phyloP scores from a whole-genome alignment of 1,140 invertebrate species.

The Coelopa frigida region DNA sequence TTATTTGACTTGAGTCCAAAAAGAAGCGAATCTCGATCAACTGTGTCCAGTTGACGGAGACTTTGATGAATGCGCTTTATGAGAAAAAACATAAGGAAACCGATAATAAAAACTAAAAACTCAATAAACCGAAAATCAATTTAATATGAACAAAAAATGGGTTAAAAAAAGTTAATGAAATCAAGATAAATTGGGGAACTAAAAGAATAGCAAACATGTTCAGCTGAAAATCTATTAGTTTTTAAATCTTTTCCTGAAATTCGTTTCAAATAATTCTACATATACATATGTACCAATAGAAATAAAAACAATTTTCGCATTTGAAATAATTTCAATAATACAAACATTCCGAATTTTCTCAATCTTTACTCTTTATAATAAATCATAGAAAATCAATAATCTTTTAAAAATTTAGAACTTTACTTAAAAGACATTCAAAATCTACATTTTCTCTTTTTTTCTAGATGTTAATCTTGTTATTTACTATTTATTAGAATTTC shows the following conservation, averaged over 20 bases:
- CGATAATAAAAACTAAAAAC: slow-evolving; percentile 18
- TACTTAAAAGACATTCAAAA: too few relatives aligned
- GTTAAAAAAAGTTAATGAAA: slow-evolving; percentile 4
- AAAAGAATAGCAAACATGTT: slow-evolving; percentile 26
- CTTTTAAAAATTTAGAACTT: too few relatives aligned
- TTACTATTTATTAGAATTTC: too few relatives aligned
- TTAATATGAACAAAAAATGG: slow-evolving; percentile 10
- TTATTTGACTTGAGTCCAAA: background rate
- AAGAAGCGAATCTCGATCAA: background rate
- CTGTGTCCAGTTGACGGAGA: background rate
- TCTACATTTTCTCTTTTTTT: too few relatives aligned
- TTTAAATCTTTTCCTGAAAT: slow-evolving; percentile 39
- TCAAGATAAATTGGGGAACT: slow-evolving; percentile 1
- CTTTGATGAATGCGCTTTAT: slow-evolving; percentile 13
- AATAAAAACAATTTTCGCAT: too few relatives aligned
- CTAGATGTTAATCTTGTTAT: too few relatives aligned
- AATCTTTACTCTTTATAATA: too few relatives aligned
- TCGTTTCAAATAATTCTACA: too few relatives aligned
- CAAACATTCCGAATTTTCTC: too few relatives aligned
- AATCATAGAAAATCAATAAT: too few relatives aligned
- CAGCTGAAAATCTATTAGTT: slow-evolving; percentile 44
- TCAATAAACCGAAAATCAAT: slow-evolving; percentile 11
- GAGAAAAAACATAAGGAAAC: slow-evolving; percentile 13
- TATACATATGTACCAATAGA: too few relatives aligned
- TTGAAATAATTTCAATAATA: too few relatives aligned